These are phyloP conservation scores for Rafetus swinhoei DNA, from an alignment of 2,113 vertebrate genomes.

Conservation along the genomic window DNA sequence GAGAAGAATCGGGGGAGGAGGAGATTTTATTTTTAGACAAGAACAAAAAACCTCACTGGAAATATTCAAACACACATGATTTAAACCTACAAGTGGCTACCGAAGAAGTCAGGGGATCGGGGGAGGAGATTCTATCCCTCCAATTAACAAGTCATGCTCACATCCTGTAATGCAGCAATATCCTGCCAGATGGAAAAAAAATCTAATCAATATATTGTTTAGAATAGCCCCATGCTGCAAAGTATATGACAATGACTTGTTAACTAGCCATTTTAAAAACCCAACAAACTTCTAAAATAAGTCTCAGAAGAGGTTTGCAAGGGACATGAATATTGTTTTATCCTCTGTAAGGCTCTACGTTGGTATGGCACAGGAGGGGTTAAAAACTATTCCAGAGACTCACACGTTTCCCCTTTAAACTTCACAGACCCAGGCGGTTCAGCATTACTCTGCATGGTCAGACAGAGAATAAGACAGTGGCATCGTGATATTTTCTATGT, in stretches of 20 bases:
- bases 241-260: not conserved
- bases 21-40: not conserved
- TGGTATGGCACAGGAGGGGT: not conserved
- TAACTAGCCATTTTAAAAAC: not conserved
- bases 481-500: not conserved
- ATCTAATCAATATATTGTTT: not conserved
- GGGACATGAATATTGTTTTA: not conserved
- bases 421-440: not conserved
- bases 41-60: not conserved
- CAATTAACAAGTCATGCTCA: not conserved
- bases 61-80: rapidly evolving
- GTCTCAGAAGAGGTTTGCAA: not conserved
- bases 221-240: no score
- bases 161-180: rapidly evolving
- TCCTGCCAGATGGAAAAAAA: not conserved
- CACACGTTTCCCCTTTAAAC: not conserved
- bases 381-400: not conserved
- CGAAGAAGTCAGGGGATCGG: rapidly evolving
- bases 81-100: not conserved
- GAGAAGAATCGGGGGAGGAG: not conserved
- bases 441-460: not conserved
- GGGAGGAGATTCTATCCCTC: rapidly evolving
- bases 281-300: not conserved
- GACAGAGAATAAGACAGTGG: not conserved
- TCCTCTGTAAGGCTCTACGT: not conserved